phyloP scores from a whole-genome alignment of 35 echinoderm and acorn worm species.

The Lytechinus pictus region DNA sequence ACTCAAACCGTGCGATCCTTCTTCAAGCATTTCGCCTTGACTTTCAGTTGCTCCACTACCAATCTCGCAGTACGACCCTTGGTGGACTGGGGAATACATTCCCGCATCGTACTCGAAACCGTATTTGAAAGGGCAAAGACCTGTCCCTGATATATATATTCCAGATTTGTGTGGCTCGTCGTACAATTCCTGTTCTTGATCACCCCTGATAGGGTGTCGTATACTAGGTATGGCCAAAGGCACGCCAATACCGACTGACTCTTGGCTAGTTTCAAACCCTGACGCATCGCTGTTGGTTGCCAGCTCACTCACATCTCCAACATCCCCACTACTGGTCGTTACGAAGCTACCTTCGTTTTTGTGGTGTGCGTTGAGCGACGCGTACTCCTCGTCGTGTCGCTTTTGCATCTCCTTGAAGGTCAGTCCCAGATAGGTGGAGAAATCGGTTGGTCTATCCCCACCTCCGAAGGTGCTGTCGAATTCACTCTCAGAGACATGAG shows the following conservation, averaged over 20 bases:
- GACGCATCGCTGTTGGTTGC: background rate
- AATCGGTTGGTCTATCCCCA: background rate
- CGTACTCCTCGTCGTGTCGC: slow-evolving; percentile 30
- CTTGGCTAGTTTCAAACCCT: background rate
- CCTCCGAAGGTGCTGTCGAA: slow-evolving; percentile 38
- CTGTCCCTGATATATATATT: background rate
- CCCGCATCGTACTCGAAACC: background rate
- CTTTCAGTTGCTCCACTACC: background rate
- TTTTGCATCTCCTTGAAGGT: slow-evolving; percentile 22
- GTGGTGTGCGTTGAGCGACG: background rate
- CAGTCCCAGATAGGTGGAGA: slow-evolving; percentile 26
- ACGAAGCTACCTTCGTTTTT: slow-evolving; percentile 23
- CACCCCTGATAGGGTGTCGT: background rate
- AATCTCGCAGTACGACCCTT: background rate
- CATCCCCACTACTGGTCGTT: background rate
- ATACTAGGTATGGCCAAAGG: background rate
- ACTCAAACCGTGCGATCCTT: too few relatives aligned
- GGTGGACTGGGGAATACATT: slow-evolving; percentile 18
- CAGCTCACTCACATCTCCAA: background rate
- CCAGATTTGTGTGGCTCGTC: background rate
- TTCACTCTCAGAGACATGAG: slow-evolving; percentile 41
- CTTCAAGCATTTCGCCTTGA: background rate
- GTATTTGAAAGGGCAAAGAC: background rate
- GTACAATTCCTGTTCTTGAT: background rate
- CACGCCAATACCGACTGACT: background rate